Evolutionary conservation across 1,140 invertebrate genomes (phyloP).

Genomic region (Drosophila dunni): DNA sequence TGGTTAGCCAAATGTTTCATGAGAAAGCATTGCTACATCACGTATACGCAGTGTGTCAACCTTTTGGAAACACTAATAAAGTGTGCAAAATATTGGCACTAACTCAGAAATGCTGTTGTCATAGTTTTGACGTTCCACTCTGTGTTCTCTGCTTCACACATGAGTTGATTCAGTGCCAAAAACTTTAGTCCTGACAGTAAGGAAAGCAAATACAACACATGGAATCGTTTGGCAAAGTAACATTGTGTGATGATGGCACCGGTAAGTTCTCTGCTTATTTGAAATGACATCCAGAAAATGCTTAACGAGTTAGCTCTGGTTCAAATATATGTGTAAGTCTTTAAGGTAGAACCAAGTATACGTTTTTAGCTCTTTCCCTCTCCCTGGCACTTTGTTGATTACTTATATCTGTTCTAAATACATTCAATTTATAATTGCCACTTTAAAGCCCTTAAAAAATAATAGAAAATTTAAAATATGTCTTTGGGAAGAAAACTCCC

Average conservation of each 20-base stretch:
- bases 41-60: slow-evolving; percentile 28
- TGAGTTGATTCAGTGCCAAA: slow-evolving; percentile 8
- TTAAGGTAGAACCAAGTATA: neutral
- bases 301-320: neutral
- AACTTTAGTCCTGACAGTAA: slow-evolving; percentile 10
- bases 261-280: neutral
- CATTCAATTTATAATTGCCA: neutral
- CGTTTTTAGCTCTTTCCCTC: too few species aligned
- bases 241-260: neutral
- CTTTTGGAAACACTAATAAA: slow-evolving; percentile 22
- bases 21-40: neutral
- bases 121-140: slow-evolving; percentile 4
- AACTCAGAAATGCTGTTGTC: slow-evolving; percentile 6
- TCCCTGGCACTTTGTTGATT: too few species aligned
- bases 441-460: neutral
- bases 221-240: neutral
- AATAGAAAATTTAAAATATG: neutral
- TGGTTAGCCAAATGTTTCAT: neutral
- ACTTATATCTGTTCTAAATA: neutral
- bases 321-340: neutral
- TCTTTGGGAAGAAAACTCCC: neutral
- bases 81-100: slow-evolving; percentile 28
- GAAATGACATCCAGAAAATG: neutral
- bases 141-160: neutral
- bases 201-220: slow-evolving; percentile 14